A percentile compares a stretch with the other conserved stretches of the same genome.
These are phyloP conservation scores for Drosophila erecta DNA, from an alignment of 1,140 invertebrate species.

Conservation along the genomic window DNA sequence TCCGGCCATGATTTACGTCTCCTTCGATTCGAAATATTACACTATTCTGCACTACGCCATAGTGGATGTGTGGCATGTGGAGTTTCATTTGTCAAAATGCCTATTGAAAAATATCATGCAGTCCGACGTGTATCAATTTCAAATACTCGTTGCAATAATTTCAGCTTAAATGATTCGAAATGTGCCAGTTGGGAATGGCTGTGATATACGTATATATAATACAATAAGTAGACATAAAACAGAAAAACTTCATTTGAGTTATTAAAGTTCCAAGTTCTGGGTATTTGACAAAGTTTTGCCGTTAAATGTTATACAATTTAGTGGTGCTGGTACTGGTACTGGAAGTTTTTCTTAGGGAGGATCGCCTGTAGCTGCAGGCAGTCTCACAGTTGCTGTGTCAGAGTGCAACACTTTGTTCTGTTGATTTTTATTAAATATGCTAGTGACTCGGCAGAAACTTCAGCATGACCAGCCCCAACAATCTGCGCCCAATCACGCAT, in stretches of 20 bases:
- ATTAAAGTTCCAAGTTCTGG: background rate
- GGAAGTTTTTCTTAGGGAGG: constrained; percentile 11
- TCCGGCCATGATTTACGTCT: constrained; percentile 2
- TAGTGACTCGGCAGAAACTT: constrained; percentile 58
- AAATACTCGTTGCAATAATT: background rate
- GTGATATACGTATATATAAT: background rate
- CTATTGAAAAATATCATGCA: background rate
- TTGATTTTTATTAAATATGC: constrained; percentile 44
- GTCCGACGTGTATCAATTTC: background rate
- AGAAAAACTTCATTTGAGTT: constrained; percentile 1
- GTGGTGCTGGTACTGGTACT: background rate
- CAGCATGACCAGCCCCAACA: constrained; percentile 27
- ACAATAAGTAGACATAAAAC: no score
- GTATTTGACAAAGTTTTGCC: constrained; percentile 9
- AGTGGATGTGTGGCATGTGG: background rate
- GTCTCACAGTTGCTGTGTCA: constrained; percentile 3
- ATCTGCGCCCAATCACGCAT: constrained; percentile 54
- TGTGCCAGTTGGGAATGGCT: background rate
- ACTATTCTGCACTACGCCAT: background rate
- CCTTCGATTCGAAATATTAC: background rate
- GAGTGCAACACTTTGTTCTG: constrained; percentile 62
- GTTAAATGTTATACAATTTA: constrained; percentile 17
- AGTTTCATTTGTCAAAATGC: background rate
- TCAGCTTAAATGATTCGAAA: background rate
- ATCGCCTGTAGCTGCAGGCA: constrained; percentile 26